Conservation (phyloP, 2,113 vertebrate species). For the Gambusia holbrooki region DNA sequence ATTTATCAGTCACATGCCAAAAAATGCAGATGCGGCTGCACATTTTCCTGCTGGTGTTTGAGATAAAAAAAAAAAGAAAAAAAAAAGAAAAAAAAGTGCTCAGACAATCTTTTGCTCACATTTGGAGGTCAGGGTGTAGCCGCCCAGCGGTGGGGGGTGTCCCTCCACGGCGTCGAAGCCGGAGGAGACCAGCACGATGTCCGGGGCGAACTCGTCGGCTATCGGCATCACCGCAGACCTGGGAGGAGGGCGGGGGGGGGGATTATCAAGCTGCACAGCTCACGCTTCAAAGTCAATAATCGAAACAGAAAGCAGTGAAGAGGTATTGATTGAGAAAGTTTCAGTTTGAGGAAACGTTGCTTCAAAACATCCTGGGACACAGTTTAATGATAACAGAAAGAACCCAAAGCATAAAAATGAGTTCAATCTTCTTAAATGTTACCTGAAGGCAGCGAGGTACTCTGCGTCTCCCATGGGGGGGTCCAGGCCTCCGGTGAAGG, state of each 20-base stretch:
- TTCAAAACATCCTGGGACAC: too few relatives aligned
- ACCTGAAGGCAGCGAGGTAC: constrained; percentile 97
- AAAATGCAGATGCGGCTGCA: neutral
- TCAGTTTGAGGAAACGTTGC: too few relatives aligned
- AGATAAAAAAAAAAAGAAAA: constrained; percentile 37
- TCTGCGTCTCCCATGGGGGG: constrained; percentile 94
- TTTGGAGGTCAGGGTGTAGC: constrained; percentile 92
- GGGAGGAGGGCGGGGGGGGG: constrained; percentile 11
- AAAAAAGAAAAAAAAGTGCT: constrained; percentile 3
- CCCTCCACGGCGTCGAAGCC: constrained; percentile 96
- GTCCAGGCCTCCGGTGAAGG: constrained; percentile 94
- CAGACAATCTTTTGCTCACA: constrained; percentile 75
- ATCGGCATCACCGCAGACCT: constrained; percentile 97
- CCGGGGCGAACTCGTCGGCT: constrained; percentile 92
- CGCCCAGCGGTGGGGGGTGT: constrained; percentile 91
- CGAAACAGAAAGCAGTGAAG: neutral
- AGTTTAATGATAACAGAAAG: neutral
- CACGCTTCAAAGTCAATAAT: neutral
- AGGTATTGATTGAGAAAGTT: neutral
- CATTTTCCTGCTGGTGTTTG: neutral
- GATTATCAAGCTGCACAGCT: neutral
- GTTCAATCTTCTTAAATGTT: neutral
- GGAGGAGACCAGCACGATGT: constrained; percentile 93
- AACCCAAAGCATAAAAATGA: neutral
- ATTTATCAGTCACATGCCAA: too few relatives aligned